phyloP scores from a whole-genome alignment of 2,113 vertebrate species.

The Gymnarchus niloticus region DNA sequence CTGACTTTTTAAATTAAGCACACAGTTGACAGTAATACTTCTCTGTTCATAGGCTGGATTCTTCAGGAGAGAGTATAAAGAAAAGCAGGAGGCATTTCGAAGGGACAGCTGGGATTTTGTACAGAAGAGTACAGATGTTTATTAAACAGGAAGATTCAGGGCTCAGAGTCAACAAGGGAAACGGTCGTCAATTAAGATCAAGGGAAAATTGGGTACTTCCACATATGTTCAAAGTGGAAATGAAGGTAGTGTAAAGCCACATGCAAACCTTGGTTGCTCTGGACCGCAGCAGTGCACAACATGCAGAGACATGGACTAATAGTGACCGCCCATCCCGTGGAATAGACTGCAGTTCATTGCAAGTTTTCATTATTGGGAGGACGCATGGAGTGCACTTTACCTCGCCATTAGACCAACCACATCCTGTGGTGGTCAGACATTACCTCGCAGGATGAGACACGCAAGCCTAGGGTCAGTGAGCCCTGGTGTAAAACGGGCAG shows the following conservation, averaged over 20 bases:
- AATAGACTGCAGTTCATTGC: not conserved
- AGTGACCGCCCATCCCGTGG: not conserved
- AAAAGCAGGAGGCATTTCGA: constrained; percentile 51
- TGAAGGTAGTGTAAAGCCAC: not conserved
- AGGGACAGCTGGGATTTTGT: constrained; percentile 67
- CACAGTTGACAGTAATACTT: not conserved
- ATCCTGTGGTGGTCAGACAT: not conserved
- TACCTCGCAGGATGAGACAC: not conserved
- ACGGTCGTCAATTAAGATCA: not conserved
- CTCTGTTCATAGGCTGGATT: constrained; percentile 61
- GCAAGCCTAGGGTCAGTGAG: not conserved
- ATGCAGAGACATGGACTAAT: not conserved
- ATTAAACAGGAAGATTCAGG: not conserved
- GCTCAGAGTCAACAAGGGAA: not conserved
- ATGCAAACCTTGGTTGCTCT: not conserved
- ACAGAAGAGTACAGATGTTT: constrained; percentile 44
- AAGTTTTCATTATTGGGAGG: not conserved
- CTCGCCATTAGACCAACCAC: not conserved
- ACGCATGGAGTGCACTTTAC: constrained; percentile 34
- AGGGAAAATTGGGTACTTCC: not conserved
- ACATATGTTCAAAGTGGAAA: not conserved
- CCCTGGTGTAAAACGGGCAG: not conserved
- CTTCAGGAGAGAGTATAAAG: constrained; percentile 70
- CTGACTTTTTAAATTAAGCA: not conserved
- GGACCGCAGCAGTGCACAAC: not conserved